Evolutionary conservation across 2,888 invertebrate genomes (phyloP).

Genomic region (Drosophila robusta): DNA sequence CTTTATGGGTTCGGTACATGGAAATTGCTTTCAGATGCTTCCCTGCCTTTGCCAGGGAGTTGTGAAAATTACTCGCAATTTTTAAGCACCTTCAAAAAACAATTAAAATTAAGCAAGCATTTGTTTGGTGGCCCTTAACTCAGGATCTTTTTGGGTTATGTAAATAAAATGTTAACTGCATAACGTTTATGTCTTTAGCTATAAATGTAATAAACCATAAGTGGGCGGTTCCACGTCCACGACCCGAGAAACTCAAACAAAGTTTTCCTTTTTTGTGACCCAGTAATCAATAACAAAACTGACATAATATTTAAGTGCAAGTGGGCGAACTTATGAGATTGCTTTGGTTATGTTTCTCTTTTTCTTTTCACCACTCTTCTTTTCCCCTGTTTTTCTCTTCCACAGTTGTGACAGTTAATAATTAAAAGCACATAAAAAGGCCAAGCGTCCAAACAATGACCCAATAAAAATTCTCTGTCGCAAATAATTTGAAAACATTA

Average conservation of each 20-base stretch:
- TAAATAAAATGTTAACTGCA: neutral
- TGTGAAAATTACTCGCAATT: neutral
- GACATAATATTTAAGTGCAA: constrained; percentile 17
- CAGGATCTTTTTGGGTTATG: constrained; percentile 9
- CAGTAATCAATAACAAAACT: constrained; percentile 17
- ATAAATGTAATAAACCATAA: constrained; percentile 3
- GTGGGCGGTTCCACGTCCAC: constrained; percentile 15
- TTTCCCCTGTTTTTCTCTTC: neutral
- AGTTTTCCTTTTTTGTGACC: neutral
- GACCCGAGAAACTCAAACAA: constrained; percentile 2
- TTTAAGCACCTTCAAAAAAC: constrained; percentile 1
- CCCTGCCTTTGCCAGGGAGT: neutral
- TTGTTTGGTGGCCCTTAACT: neutral
- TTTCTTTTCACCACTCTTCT: neutral
- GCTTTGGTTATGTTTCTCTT: constrained; percentile 4
- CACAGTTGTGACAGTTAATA: constrained; percentile 41
- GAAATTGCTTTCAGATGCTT: neutral
- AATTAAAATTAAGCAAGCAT: neutral
- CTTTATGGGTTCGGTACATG: constrained; percentile 40
- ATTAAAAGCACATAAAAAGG: constrained; percentile 40
- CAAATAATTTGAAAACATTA: constrained; percentile 1
- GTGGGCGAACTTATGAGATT: constrained; percentile 28
- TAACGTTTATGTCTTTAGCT: constrained; percentile 5
- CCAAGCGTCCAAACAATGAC: constrained; percentile 38
- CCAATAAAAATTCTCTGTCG: constrained; percentile 36